Conservation (phyloP, 92 coral and sea anemone species). For the Actinernus sp. region DNA sequence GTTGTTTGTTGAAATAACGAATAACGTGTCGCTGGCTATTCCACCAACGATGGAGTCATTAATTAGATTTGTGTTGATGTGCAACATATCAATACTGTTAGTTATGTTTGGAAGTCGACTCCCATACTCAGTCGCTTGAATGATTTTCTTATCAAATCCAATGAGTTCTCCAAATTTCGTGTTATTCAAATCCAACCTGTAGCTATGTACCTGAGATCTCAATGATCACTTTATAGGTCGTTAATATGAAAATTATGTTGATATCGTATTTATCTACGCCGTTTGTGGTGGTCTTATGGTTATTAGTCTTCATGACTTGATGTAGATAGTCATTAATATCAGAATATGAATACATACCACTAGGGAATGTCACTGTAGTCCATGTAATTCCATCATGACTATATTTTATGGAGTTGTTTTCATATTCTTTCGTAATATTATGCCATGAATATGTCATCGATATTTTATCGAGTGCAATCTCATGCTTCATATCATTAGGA, state of each 20-base stretch:
- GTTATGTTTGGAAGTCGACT: constrained; percentile 23
- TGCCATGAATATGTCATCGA: constrained; percentile 37
- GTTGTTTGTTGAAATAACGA: constrained; percentile 1
- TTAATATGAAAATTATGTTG: constrained; percentile 4
- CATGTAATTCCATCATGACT: not conserved
- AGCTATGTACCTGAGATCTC: constrained; percentile 1
- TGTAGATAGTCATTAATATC: constrained; percentile 25
- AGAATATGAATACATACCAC: constrained; percentile 8
- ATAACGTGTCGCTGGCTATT: constrained; percentile 5
- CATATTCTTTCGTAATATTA: constrained; percentile 5
- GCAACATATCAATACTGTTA: constrained; percentile 8
- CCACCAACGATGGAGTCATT: constrained; percentile 22
- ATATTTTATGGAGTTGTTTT: constrained; percentile 9
- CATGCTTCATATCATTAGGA: constrained; percentile 2
- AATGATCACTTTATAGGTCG: constrained; percentile 11
- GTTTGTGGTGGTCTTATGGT: not conserved
- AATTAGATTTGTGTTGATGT: constrained; percentile 9
- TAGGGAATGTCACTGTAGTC: constrained; percentile 9
- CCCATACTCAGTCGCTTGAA: constrained; percentile 9
- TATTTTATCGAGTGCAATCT: constrained; percentile 13
- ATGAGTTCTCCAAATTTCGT: constrained; percentile 18
- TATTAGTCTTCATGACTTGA: constrained; percentile 3
- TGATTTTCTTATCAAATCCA: constrained; percentile 9
- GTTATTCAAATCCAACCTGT: constrained; percentile 4
- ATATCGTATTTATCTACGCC: not conserved